These are phyloP conservation scores for Zonotrichia leucophrys DNA, from an alignment of 2,113 vertebrate species.

Conservation along the genomic window DNA sequence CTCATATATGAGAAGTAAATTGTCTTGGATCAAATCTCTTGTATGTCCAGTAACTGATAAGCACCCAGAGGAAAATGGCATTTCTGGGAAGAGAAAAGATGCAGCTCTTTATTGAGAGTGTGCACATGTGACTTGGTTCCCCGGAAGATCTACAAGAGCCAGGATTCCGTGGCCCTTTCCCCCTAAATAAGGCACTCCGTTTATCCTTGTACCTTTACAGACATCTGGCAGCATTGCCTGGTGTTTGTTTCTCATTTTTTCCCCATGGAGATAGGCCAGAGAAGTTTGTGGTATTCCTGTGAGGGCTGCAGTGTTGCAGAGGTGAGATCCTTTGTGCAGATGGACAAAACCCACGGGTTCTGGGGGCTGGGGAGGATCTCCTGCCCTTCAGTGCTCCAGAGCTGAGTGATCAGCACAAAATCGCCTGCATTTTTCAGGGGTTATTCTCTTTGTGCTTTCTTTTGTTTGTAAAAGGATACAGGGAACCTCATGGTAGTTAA, in stretches of 20 bases:
- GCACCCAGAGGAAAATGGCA: neutral
- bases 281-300: neutral
- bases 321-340: neutral
- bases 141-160: neutral
- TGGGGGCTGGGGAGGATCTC: neutral
- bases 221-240: accelerated
- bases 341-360: neutral
- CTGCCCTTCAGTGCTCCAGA: neutral
- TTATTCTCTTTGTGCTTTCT: neutral
- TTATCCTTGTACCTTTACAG: neutral
- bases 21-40: neutral
- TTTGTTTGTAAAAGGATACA: neutral
- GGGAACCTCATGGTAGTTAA: neutral
- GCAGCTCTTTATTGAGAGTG: neutral
- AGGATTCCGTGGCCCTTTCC: neutral
- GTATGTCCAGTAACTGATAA: neutral
- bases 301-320: neutral
- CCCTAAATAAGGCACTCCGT: neutral
- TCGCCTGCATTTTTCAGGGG: neutral
- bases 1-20: neutral
- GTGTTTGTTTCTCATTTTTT: neutral
- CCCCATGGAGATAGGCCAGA: neutral
- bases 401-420: neutral
- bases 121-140: neutral
- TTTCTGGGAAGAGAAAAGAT: neutral